These are phyloP conservation scores for Hycleus phaleratus DNA, from an alignment of 1,140 invertebrate species.

Conservation along the genomic window DNA sequence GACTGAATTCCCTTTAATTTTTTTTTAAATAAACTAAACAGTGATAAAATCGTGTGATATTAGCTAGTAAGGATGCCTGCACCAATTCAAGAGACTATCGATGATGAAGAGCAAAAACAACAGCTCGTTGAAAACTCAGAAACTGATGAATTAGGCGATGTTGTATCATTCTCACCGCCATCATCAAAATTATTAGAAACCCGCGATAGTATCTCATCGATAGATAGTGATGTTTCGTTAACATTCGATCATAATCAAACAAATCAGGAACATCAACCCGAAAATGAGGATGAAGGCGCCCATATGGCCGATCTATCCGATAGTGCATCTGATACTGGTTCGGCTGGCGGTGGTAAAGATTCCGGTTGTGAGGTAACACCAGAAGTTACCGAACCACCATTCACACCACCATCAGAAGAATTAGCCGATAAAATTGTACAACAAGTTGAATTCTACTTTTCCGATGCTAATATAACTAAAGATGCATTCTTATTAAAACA, in stretches of 20 bases:
- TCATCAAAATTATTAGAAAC: constrained; percentile 52
- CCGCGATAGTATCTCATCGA: constrained; percentile 54
- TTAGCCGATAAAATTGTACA: constrained; percentile 67
- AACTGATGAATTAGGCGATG: constrained; percentile 36
- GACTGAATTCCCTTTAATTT: constrained; percentile 14
- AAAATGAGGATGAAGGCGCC: constrained; percentile 45
- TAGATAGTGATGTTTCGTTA: constrained; percentile 55
- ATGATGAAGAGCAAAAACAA: neutral
- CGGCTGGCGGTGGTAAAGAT: constrained; percentile 53
- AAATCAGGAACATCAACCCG: constrained; percentile 39
- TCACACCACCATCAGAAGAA: constrained; percentile 60
- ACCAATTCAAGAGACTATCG: constrained; percentile 24
- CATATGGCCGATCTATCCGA: constrained; percentile 57
- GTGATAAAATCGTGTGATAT: constrained; percentile 36
- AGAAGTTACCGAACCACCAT: constrained; percentile 47
- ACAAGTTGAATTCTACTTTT: constrained; percentile 91
- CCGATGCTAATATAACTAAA: constrained; percentile 88
- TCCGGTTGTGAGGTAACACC: constrained; percentile 56
- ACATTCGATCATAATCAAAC: constrained; percentile 47
- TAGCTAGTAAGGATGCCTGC: constrained; percentile 34
- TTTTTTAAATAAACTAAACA: constrained; percentile 7
- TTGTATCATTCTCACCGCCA: constrained; percentile 37
- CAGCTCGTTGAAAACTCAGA: constrained; percentile 18
- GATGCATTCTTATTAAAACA: constrained; percentile 93
- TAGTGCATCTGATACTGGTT: constrained; percentile 51